These are phyloP conservation scores for Euphydryas editha DNA, from an alignment of 2,888 invertebrate species.

Conservation along the genomic window DNA sequence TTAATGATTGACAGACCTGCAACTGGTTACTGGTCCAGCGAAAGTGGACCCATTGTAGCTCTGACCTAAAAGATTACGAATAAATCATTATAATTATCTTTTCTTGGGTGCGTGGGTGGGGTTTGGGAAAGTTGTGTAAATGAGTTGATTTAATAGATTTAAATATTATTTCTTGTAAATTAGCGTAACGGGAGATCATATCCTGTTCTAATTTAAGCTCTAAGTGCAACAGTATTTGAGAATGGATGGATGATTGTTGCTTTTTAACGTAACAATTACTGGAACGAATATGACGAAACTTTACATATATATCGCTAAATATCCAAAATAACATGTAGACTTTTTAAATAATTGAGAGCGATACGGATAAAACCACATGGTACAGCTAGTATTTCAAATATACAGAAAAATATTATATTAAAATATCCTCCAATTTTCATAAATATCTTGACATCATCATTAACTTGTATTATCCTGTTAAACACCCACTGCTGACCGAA, in stretches of 20 bases:
- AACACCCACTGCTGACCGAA: no score
- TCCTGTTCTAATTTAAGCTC: not conserved
- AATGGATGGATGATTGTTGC: not conserved
- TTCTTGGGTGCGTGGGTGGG: constrained; percentile 13
- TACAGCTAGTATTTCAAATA: no score
- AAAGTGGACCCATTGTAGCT: constrained; percentile 41
- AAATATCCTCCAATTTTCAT: no score
- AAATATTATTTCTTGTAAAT: not conserved
- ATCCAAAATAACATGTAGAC: no score
- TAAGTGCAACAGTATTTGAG: not conserved
- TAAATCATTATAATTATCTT: constrained; percentile 38
- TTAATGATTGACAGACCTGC: constrained; percentile 36
- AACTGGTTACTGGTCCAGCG: constrained; percentile 34
- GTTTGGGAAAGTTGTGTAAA: constrained; percentile 13
- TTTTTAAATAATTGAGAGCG: no score
- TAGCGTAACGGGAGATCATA: not conserved
- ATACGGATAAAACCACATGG: no score
- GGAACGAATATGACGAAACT: no score
- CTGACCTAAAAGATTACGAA: constrained; percentile 24
- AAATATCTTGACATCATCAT: no score
- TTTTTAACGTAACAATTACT: no score
- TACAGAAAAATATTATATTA: no score
- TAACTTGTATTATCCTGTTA: no score
- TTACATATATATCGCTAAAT: no score
- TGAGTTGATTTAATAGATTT: not conserved